These are phyloP conservation scores for Lasioglossum marginatum DNA, from an alignment of 2,888 invertebrate species.

Conservation along the genomic window DNA sequence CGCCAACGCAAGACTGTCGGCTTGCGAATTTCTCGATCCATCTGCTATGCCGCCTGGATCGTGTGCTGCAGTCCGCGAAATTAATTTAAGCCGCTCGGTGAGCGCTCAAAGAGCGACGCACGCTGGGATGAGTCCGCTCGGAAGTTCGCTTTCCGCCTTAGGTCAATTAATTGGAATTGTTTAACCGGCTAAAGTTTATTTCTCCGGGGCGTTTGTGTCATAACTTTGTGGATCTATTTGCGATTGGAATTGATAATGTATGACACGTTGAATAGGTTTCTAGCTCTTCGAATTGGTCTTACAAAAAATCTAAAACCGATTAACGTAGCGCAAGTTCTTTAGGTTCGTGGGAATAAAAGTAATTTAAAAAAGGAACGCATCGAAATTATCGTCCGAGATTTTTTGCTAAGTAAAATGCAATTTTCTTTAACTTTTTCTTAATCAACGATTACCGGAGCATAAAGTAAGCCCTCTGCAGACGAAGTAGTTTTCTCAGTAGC, in stretches of 20 bases:
- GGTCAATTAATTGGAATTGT: background rate
- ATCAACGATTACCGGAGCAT: background rate
- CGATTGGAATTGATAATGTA: too few relatives aligned
- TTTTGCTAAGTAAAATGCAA: background rate
- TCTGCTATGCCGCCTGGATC: background rate
- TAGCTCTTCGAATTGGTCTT: background rate
- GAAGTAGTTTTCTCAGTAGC: background rate
- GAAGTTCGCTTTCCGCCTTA: background rate
- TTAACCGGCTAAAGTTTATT: background rate
- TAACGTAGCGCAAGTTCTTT: background rate
- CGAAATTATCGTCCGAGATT: background rate
- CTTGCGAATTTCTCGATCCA: background rate
- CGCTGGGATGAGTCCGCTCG: background rate
- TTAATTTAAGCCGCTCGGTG: background rate
- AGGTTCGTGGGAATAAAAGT: background rate
- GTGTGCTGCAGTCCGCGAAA: background rate
- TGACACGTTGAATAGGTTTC: too few relatives aligned
- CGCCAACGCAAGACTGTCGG: background rate
- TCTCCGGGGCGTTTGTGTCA: background rate
- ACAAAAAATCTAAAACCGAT: background rate
- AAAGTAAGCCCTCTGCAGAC: background rate
- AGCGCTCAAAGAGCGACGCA: background rate
- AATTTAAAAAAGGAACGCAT: background rate
- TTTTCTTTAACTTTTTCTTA: background rate
- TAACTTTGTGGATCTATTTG: background rate